Evolutionary conservation across 35 echinoderm and acorn worm species (phyloP).

Genomic region (Strongylocentrotus purpuratus): DNA sequence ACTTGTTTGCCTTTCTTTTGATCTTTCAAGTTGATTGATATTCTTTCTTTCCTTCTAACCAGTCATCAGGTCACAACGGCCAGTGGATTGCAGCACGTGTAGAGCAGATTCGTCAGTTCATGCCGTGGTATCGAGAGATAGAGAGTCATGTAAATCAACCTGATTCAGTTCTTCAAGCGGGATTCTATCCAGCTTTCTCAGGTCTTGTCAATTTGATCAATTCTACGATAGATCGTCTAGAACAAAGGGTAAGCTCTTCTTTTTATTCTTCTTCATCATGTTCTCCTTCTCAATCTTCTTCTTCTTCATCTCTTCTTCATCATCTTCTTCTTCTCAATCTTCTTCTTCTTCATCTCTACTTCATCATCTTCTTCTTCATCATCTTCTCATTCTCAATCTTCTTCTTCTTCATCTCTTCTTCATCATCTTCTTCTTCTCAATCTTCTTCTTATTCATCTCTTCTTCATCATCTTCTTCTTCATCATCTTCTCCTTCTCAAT

Average conservation of each 20-base stretch:
- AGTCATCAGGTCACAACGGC: slow-evolving; percentile 10
- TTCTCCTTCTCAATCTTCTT: background rate
- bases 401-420: background rate
- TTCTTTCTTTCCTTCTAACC: background rate
- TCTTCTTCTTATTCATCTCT: background rate
- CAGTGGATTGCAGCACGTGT: slow-evolving; percentile 27
- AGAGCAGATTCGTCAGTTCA: slow-evolving; percentile 13
- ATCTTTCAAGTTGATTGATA: background rate
- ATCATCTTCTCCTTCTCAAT: background rate
- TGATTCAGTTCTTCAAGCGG: background rate
- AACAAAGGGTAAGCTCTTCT: background rate
- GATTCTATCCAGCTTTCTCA: background rate
- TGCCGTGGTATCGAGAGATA: background rate
- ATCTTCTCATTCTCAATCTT: background rate
- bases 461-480: background rate
- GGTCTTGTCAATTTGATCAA: slow-evolving; percentile 25
- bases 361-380: background rate
- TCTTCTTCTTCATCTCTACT: background rate
- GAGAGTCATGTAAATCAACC: background rate
- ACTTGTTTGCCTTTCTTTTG: background rate
- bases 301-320: background rate
- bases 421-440: background rate
- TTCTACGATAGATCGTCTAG: slow-evolving; percentile 22
- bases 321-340: background rate
- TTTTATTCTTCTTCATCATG: background rate